Evolutionary conservation across 2,888 invertebrate genomes (phyloP), one percentile per base, ranked within the genome.

Genomic region (Corythucha ciliata): DNA sequence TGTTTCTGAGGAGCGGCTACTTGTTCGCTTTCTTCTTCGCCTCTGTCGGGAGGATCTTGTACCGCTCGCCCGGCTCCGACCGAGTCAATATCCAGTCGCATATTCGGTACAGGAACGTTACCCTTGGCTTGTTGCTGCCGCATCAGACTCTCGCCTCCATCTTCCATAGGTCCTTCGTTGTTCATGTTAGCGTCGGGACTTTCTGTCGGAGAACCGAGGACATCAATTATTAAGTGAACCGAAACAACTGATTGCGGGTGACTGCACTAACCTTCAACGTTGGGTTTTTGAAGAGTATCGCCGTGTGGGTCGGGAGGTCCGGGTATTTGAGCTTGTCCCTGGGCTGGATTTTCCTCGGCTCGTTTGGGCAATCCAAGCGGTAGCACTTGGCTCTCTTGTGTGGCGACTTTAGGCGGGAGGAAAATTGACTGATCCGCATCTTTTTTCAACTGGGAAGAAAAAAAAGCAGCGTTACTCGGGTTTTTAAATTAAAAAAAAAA

Each of bases 321-420:
- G 14, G 52, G 52, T 10, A 53, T 53, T 16, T 53, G 52, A 10
- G 45, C 52, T 26, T 48, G 52, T 7, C 52, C 52, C 4, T 36
- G 44, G 4, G 44, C 37, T 2, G 49, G 49, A 18, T 41, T 41
- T 27, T 50, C 50, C 18, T 50, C 50, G n/a, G 44, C 39, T 26
- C 44, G 42, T 21, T 44, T 44, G 2, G 50, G 50, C 26, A 44
- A 44, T 18, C 6, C 27, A 2, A 50, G 25, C 12, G 44, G 50
- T 14, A 44, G n/a, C 16, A 50, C 44, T n/a, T n/a, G n/a, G 27
- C 50, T 50, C 18, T 50, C 50, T n/a, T n/a, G n/a, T n/a, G n/a
- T n/a, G n/a, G n/a, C n/a, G n/a, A n/a, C n/a, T n/a, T n/a, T n/a
- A n/a, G n/a, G n/a, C n/a, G n/a, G n/a, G n/a, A n/a, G n/a, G n/a